These are phyloP conservation scores for Lycocorax pyrrhopterus DNA, from an alignment of 2,113 vertebrate species.

Conservation along the genomic window DNA sequence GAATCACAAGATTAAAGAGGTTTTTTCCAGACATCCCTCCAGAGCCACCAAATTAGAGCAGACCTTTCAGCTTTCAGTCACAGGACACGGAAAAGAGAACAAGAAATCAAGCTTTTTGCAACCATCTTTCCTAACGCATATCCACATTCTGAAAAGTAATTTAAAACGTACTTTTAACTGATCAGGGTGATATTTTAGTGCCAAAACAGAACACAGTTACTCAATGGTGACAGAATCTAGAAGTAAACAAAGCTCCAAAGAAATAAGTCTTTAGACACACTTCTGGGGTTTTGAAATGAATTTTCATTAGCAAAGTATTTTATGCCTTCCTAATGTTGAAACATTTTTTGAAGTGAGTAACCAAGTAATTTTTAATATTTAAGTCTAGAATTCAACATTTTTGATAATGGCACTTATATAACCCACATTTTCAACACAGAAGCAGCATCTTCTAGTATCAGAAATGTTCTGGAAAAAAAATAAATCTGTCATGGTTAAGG, in stretches of 20 bases:
- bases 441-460: neutral
- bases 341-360: neutral
- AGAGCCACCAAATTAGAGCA: neutral
- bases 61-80: neutral
- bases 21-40: neutral
- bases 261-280: neutral
- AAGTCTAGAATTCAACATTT: neutral
- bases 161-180: neutral
- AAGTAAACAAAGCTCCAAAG: neutral
- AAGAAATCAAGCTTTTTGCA: neutral
- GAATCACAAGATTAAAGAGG: neutral
- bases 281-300: neutral
- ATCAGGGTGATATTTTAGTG: neutral
- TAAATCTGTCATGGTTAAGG: neutral
- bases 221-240: neutral
- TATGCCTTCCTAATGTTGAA: neutral
- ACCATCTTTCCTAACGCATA: neutral
- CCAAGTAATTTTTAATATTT: neutral
- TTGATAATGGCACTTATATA: neutral
- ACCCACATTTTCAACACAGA: neutral
- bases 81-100: neutral
- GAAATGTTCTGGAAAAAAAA: neutral
- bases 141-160: neutral
- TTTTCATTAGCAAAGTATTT: neutral
- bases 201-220: neutral